phyloP scores from a whole-genome alignment of 64 coral and sea anemone species.

The Platygyra sinensis region DNA sequence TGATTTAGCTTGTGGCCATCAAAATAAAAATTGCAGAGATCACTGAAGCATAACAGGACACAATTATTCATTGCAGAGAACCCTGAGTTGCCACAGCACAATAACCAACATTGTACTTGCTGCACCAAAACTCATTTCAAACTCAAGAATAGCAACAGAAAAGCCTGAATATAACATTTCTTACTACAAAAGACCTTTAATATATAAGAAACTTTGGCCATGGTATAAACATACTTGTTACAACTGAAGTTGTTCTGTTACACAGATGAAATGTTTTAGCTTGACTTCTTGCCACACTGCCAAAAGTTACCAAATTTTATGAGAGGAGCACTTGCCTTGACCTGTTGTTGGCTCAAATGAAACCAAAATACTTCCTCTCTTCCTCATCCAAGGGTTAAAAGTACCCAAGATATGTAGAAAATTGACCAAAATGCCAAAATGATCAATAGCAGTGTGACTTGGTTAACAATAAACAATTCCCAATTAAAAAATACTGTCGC shows the following conservation, averaged over 20 bases:
- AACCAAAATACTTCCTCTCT: background rate
- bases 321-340: background rate
- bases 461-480: background rate
- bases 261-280: too few species aligned
- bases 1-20: background rate
- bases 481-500: background rate
- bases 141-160: background rate
- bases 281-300: background rate
- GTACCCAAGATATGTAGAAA: background rate
- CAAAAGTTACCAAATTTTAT: background rate
- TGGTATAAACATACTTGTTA: background rate
- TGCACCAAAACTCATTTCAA: background rate
- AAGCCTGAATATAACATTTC: background rate
- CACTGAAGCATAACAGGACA: constrained; percentile 6
- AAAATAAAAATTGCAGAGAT: background rate
- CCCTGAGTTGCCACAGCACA: background rate
- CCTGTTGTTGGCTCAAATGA: background rate
- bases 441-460: background rate
- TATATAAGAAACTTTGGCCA: background rate
- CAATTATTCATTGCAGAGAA: background rate
- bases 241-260: background rate
- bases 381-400: background rate
- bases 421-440: constrained; percentile 9
- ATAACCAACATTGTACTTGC: background rate
- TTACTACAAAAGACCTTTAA: constrained; percentile 12